These are phyloP conservation scores for Leucozona laternaria DNA, from an alignment of 2,888 invertebrate species.

Conservation along the genomic window DNA sequence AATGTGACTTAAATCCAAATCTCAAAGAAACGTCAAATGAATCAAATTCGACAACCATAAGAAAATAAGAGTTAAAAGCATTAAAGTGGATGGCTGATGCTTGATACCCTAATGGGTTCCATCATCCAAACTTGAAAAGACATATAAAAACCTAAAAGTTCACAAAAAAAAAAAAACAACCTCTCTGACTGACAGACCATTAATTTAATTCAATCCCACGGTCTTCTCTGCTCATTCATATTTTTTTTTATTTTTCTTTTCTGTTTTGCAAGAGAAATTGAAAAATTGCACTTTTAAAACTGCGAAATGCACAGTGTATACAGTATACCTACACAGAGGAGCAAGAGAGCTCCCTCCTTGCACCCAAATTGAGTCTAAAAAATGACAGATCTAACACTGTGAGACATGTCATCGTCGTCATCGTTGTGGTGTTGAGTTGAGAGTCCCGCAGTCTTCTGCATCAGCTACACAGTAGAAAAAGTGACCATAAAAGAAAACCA, in stretches of 20 bases:
- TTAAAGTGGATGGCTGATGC: constrained; percentile 13
- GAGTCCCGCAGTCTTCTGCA: constrained; percentile 1
- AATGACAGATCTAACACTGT: constrained; percentile 63
- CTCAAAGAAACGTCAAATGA: constrained; percentile 26
- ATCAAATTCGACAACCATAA: constrained; percentile 35
- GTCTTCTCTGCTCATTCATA: constrained; percentile 26
- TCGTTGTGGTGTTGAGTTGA: constrained; percentile 15
- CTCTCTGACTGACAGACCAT: constrained; percentile 48
- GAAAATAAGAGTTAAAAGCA: constrained; percentile 46
- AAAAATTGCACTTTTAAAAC: constrained; percentile 63
- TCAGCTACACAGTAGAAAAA: constrained; percentile 14
- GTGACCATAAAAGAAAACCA: constrained; percentile 55
- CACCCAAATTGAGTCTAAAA: constrained; percentile 64
- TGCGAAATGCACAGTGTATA: not conserved
- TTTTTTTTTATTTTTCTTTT: constrained; percentile 7
- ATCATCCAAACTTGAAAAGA: constrained; percentile 18
- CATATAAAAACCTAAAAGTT: not conserved
- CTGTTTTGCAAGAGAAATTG: constrained; percentile 29
- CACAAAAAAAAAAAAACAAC: not conserved
- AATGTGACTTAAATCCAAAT: not conserved
- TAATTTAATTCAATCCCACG: constrained; percentile 56
- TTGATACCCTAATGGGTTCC: constrained; percentile 36
- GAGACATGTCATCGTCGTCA: constrained; percentile 66
- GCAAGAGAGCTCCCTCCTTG: not conserved
- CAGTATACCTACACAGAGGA: not conserved